phyloP scores from a whole-genome alignment of 2,113 vertebrate species.

The Miniopterus natalensis region DNA sequence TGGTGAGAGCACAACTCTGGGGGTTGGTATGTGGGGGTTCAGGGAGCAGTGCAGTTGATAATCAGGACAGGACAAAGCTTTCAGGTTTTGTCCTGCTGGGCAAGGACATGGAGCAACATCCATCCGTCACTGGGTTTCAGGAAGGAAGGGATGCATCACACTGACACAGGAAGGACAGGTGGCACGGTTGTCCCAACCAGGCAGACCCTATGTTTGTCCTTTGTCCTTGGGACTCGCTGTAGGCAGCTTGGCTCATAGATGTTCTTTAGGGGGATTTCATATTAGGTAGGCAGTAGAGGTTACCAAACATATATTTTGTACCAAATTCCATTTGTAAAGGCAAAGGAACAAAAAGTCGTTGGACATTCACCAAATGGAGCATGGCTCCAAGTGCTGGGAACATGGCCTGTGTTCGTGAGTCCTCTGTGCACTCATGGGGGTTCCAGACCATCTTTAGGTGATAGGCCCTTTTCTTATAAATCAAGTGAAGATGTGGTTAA shows the following conservation, averaged over 20 bases:
- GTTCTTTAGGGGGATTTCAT: background rate
- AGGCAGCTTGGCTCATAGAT: fast-evolving
- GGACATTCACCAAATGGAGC: fast-evolving
- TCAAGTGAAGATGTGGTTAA: no score
- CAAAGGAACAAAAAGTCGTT: background rate
- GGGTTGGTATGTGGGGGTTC: fast-evolving
- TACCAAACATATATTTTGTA: background rate
- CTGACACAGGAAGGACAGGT: background rate
- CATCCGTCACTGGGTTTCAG: background rate
- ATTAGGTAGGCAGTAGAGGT: background rate
- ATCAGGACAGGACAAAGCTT: fast-evolving
- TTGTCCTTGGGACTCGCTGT: background rate
- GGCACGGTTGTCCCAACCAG: fast-evolving
- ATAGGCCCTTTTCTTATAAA: background rate
- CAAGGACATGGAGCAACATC: background rate
- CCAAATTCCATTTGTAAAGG: background rate
- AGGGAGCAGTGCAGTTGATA: fast-evolving
- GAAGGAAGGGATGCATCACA: background rate
- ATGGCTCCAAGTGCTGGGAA: background rate
- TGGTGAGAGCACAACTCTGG: fast-evolving
- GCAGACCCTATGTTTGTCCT: background rate
- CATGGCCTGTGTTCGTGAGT: fast-evolving
- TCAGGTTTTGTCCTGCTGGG: fast-evolving
- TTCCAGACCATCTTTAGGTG: background rate
- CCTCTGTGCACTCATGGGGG: fast-evolving